phyloP scores from a whole-genome alignment of 2,797 vertebrate species.

The Tiaroga cobitis region DNA sequence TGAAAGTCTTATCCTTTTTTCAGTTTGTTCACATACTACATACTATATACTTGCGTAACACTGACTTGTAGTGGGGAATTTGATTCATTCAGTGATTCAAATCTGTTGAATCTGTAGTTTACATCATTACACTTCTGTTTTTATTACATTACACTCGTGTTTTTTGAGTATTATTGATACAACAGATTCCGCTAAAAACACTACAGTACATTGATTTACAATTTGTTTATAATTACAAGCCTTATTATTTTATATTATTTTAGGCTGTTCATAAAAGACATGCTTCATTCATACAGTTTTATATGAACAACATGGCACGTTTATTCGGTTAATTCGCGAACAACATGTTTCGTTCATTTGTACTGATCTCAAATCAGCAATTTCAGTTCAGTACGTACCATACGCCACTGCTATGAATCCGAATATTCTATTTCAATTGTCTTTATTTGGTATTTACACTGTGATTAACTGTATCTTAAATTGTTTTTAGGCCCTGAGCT shows the following conservation, averaged over 20 bases:
- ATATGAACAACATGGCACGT: background rate
- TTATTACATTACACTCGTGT: background rate
- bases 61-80: background rate
- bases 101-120: background rate
- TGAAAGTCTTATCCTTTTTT: background rate
- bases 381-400: background rate
- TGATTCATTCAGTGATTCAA: background rate
- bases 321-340: background rate
- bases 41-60: background rate
- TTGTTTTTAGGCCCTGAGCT: constrained; percentile 84
- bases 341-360: background rate
- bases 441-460: background rate
- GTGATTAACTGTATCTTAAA: background rate
- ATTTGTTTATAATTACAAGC: background rate
- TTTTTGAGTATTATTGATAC: background rate
- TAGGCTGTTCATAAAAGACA: background rate
- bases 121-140: background rate
- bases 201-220: background rate
- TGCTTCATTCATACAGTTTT: background rate
- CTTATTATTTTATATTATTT: background rate
- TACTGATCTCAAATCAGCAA: background rate
- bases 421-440: background rate
- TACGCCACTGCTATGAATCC: background rate
- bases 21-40: background rate
- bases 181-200: background rate